Evolutionary conservation across 2,797 vertebrate genomes (phyloP).

Genomic region (Lutjanus campechanus): DNA sequence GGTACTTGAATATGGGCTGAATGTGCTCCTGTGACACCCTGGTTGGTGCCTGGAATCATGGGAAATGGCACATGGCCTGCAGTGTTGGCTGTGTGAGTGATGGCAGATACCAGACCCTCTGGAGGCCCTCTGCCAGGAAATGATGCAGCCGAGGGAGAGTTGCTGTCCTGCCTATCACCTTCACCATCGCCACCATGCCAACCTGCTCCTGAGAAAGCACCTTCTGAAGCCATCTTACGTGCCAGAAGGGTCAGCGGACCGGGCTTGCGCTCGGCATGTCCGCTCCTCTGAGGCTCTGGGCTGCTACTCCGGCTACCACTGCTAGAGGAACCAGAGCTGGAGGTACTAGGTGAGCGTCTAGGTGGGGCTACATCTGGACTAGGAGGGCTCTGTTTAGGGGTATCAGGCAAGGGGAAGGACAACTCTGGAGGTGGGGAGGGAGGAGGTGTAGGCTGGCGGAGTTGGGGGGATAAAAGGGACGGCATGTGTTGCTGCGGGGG

Average conservation of each 20-base stretch:
- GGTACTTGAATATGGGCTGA: slow-evolving; percentile 71
- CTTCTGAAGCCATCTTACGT: slow-evolving; percentile 87
- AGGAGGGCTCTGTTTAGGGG: slow-evolving; percentile 88
- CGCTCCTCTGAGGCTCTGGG: slow-evolving; percentile 88
- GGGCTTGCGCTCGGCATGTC: slow-evolving; percentile 84
- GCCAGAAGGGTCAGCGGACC: slow-evolving; percentile 84
- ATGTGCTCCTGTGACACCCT: slow-evolving; percentile 65
- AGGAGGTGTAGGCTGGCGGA: slow-evolving; percentile 83
- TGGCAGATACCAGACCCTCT: slow-evolving; percentile 76
- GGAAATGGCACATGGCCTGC: slow-evolving; percentile 68
- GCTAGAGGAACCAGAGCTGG: slow-evolving; percentile 88
- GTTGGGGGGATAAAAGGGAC: slow-evolving; percentile 85
- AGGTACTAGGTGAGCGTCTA: slow-evolving; percentile 82
- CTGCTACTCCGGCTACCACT: slow-evolving; percentile 89
- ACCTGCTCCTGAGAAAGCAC: slow-evolving; percentile 81
- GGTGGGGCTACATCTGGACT: slow-evolving; percentile 83
- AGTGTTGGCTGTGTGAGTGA: slow-evolving; percentile 78
- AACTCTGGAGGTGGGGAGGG: slow-evolving; percentile 87
- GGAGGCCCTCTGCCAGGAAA: slow-evolving; percentile 72
- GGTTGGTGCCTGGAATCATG: slow-evolving; percentile 75
- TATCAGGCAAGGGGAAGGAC: slow-evolving; percentile 87
- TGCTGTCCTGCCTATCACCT: slow-evolving; percentile 68
- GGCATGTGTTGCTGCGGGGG: slow-evolving; percentile 85
- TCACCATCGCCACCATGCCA: slow-evolving; percentile 78
- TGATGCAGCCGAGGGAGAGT: slow-evolving; percentile 50